Percentiles rank a stretch among this genome's conserved stretches.
Conservation (phyloP, 2,113 vertebrate genomes). For the Tachuris rubrigastra region DNA sequence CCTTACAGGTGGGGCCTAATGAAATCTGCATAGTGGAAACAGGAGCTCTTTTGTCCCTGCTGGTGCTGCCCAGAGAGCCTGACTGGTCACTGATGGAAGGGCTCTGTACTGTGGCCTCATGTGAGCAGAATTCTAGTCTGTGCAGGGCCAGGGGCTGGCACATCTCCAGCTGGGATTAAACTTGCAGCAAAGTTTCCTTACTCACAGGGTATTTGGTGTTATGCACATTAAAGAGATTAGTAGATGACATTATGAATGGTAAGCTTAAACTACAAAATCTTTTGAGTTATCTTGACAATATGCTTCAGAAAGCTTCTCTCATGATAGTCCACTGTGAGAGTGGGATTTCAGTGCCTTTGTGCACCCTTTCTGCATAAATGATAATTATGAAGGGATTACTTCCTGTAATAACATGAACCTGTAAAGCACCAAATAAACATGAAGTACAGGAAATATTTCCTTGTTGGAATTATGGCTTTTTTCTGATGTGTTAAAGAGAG, state of each 20-base stretch:
- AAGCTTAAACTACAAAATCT: neutral
- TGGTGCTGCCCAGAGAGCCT: neutral
- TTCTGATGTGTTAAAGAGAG: neutral
- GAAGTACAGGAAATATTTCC: neutral
- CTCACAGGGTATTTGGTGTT: neutral
- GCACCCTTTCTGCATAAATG: neutral
- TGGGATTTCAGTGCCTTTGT: neutral
- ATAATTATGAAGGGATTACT: neutral
- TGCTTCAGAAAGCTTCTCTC: neutral
- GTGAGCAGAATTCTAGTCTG: accelerated
- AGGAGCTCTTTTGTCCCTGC: neutral
- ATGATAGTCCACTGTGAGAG: neutral
- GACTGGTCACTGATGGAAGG: neutral
- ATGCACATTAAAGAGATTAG: neutral
- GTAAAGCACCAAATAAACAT: neutral
- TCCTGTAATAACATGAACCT: neutral
- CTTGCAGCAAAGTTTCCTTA: neutral
- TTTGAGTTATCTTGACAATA: neutral
- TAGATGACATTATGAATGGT: neutral
- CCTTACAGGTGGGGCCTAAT: neutral
- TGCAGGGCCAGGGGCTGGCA: neutral
- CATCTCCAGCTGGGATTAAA: neutral
- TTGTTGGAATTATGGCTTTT: neutral
- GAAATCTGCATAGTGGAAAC: neutral
- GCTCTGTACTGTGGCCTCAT: neutral